These are phyloP conservation scores for Ceratotherium simum DNA, from an alignment of 2,113 vertebrate species.

Conservation along the genomic window DNA sequence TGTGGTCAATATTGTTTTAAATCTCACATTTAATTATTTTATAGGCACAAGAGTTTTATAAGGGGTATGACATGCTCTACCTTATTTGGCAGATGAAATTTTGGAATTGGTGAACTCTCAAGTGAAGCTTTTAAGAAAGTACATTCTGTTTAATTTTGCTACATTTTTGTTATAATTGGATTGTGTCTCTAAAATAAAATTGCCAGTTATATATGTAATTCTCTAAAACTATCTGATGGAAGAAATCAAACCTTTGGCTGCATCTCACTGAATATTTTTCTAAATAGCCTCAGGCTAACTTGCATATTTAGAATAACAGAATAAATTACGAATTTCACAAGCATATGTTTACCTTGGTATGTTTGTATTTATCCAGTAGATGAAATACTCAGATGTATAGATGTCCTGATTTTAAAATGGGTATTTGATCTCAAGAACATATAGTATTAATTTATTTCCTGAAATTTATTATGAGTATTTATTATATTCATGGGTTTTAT, in stretches of 20 bases:
- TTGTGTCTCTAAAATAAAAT: neutral
- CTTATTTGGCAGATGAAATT: neutral
- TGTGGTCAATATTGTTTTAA: conserved; percentile 72
- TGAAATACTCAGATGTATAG: neutral
- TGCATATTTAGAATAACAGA: neutral
- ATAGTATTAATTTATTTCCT: neutral
- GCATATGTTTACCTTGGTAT: neutral
- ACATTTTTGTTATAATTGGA: neutral
- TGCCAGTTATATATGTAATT: neutral
- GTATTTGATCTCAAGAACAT: neutral
- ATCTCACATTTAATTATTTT: conserved; percentile 39
- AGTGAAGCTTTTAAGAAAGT: neutral
- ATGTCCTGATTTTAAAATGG: neutral
- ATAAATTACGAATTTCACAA: neutral
- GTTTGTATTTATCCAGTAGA: neutral
- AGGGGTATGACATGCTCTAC: neutral
- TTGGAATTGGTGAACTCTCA: neutral
- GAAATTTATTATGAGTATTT: neutral
- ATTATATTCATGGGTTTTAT: neutral
- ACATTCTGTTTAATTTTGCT: neutral
- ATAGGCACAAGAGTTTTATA: neutral
- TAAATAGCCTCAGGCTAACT: neutral
- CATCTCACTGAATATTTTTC: neutral
- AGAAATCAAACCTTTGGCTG: neutral
- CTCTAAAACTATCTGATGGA: neutral